Evolutionary conservation across 2,113 vertebrate genomes (phyloP).

Genomic region (Alexandromys fortis): DNA sequence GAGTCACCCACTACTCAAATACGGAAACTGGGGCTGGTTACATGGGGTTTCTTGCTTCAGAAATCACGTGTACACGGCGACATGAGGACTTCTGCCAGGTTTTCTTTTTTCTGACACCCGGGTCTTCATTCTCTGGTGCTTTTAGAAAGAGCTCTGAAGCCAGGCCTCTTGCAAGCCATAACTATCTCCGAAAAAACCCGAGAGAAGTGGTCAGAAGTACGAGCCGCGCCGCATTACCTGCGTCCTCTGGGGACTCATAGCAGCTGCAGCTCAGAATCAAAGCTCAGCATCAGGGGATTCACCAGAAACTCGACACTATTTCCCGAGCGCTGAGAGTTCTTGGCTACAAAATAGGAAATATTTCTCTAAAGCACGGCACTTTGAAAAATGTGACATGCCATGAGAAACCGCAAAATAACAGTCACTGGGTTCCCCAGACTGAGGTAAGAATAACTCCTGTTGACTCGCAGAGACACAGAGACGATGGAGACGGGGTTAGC

Average conservation of each 20-base stretch:
- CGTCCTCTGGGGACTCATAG: not conserved
- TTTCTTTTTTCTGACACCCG: not conserved
- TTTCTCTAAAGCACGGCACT: constrained; percentile 39
- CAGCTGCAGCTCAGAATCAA: not conserved
- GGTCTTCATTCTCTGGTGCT: not conserved
- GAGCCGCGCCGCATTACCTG: not conserved
- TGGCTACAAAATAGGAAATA: constrained; percentile 55
- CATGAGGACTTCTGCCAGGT: not conserved
- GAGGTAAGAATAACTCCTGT: not conserved
- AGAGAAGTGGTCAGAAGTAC: not conserved
- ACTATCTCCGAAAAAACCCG: not conserved
- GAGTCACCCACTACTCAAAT: not conserved
- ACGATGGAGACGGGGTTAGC: not conserved
- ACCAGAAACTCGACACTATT: constrained; percentile 45
- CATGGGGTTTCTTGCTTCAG: not conserved
- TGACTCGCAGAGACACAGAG: not conserved
- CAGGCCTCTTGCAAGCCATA: not conserved
- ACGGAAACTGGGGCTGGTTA: not conserved
- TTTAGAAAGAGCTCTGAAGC: not conserved
- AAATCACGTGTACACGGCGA: not conserved
- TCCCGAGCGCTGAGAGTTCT: constrained; percentile 50
- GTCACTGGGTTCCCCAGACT: not conserved
- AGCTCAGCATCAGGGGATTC: not conserved
- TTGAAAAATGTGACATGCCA: constrained; percentile 41
- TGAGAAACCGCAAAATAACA: constrained; percentile 38